Conservation (phyloP, 2,888 invertebrate species). For the Synanthedon tipuliformis region DNA sequence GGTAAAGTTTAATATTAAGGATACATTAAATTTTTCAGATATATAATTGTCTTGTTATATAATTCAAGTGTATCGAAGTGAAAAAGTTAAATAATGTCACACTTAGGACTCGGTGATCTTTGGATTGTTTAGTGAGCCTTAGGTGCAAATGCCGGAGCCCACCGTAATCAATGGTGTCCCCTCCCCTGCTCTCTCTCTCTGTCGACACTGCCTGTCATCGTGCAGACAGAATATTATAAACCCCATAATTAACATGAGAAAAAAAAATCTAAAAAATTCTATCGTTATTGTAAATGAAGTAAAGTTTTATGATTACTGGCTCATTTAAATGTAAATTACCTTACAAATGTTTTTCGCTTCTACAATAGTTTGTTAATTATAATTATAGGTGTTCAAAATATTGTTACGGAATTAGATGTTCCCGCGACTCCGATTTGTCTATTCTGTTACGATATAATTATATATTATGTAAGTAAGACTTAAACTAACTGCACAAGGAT, state of each 20-base stretch:
- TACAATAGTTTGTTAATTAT: constrained; percentile 60
- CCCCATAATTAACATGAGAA: constrained; percentile 43
- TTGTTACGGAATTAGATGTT: constrained; percentile 67
- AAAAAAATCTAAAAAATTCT: constrained; percentile 35
- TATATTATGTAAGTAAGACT: constrained; percentile 7
- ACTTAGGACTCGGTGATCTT: constrained; percentile 48
- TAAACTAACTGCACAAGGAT: constrained; percentile 63
- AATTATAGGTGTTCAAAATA: constrained; percentile 65
- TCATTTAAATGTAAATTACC: constrained; percentile 58
- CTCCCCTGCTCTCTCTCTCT: constrained; percentile 1
- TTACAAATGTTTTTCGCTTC: constrained; percentile 54
- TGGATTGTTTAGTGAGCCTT: constrained; percentile 60
- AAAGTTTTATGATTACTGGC: constrained; percentile 63
- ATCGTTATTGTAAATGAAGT: constrained; percentile 65
- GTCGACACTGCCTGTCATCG: constrained; percentile 12
- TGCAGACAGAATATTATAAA: constrained; percentile 22
- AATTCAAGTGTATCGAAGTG: constrained; percentile 65
- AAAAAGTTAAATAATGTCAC: constrained; percentile 41
- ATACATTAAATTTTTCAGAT: constrained; percentile 69
- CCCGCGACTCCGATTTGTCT: constrained; percentile 37
- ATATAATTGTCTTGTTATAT: constrained; percentile 72
- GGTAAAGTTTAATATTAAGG: constrained; percentile 66
- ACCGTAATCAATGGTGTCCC: constrained; percentile 20
- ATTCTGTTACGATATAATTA: constrained; percentile 55
- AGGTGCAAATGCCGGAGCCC: constrained; percentile 47